phyloP scores from a whole-genome alignment of 2,888 invertebrate genomes.

The Hirtodrosophila cameraria region DNA sequence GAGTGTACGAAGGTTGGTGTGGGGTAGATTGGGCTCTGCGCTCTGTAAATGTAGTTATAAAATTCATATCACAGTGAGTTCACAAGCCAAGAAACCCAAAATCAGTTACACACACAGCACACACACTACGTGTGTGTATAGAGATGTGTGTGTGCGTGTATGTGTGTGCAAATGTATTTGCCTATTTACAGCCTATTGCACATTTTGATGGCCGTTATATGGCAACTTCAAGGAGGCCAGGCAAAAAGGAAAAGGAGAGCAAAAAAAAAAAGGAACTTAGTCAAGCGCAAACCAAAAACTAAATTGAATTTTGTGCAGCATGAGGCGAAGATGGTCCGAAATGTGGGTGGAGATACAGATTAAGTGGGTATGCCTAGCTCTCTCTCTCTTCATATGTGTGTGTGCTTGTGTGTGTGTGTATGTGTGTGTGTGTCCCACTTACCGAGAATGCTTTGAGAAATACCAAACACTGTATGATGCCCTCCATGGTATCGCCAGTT shows the following conservation, averaged over 20 bases:
- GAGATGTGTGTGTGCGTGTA: constrained; percentile 13
- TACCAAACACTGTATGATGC: constrained; percentile 95
- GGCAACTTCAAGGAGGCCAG: constrained; percentile 12
- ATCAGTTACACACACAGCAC: constrained; percentile 52
- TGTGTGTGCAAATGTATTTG: constrained; percentile 65
- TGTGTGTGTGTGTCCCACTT: constrained; percentile 84
- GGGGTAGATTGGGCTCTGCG: background rate
- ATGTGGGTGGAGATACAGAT: background rate
- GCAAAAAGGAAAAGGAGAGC: background rate
- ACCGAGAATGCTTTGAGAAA: constrained; percentile 97
- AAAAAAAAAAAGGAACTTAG: constrained; percentile 54
- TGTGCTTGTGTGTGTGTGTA: constrained; percentile 6
- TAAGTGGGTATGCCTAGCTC: background rate
- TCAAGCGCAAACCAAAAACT: constrained; percentile 76
- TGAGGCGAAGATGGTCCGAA: constrained; percentile 3
- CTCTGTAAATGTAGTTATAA: constrained; percentile 64
- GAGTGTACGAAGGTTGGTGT: background rate
- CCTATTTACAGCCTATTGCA: constrained; percentile 80
- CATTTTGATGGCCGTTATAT: constrained; percentile 62
- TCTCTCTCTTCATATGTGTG: background rate
- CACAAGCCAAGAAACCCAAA: constrained; percentile 64
- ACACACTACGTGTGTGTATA: background rate
- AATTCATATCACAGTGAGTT: constrained; percentile 63
- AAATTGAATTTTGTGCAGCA: constrained; percentile 71
- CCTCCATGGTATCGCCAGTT: constrained; percentile 96